Base-by-base conservation (phyloP, 2,113 vertebrate species). In the Misgurnus mizolepis region DNA sequence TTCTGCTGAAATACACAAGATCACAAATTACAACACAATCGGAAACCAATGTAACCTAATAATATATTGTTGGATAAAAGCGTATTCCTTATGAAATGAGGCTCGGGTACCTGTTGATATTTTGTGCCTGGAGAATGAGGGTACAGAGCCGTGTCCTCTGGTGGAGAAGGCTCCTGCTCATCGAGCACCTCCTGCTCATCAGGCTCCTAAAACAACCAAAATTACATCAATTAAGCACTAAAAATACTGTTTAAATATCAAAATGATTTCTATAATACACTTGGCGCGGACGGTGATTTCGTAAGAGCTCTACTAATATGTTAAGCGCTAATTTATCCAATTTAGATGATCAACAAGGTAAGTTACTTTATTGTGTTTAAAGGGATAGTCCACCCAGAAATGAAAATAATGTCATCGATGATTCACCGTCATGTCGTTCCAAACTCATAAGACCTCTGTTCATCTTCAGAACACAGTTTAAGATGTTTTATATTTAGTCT, bases 161-260 rank as follows among this genome's bases (percentile, higher is more conserved):
- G 97, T 76, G 97, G 97, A 88, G 97, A 97, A 17, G 97, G 95
- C 79, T 99, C 97, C 88, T 98, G 97, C 90, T 99, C 97, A 85
- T 98, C 97, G 43, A 96, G 95, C 80, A 95, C 96, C 90, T 99
- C 97, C 90, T 97, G 97, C 91, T 98, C 97, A 88, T 99, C 97
- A 55, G 95, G 96, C 90, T 99, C 97, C 98, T 99, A 22, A 83
- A 85, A 88, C 82, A 91, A 64, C 3, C 45, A 66, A 4, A 10
- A 69, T 4, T 18, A 40, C 39, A 9, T 5, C n/a, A 67, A 9
- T 17, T 34, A 22, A 12, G 34, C 34, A 50, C 17, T 22, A 11
- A 6, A 1, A 58, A 18, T 7, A 3, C 6, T 58, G 10, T 50
- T 50, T 15, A 50, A 34, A 79, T 12, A 39, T n/a, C 4, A 34